Evolutionary conservation across 2,113 vertebrate species (phyloP), one percentile per base, ranked within the genome.

Genomic region (Poicephalus meyeri): DNA sequence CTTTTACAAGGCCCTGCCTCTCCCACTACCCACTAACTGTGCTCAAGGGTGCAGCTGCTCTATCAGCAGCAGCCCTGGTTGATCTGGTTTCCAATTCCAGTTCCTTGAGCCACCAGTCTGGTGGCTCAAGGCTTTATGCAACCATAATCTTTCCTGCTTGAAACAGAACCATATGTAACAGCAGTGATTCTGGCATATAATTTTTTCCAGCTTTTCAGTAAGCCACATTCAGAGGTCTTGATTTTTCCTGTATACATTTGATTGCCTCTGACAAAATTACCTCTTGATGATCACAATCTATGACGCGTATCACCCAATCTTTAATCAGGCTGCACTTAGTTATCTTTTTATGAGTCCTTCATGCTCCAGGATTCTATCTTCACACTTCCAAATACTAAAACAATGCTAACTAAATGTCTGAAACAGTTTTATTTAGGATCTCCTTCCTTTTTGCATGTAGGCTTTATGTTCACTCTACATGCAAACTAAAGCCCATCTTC

Each of bases 161-260:
- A 15, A 90, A 35, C 16, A 49, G 72, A 19, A 26, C 16, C 0
- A 0, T 24, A 16, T 2, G 1, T 49, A 66, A 41, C 33, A 83
- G 33, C 44, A 79, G 7, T 16, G 28, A 76, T 18, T 13, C 11
- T 25, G 17, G 19, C 29, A 89, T 35, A 35, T 37, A 63, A 6
- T 35, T 73, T 72, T 73, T 49, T 61, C n/a, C 18, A 78, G 10
- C 1, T 18, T 79, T 88, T 65, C 49, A 19, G 39, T 50, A 83
- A n/a, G 7, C 35, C 16, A 16, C 12, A 23, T 24, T 55, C 23
- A 64, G 24, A 69, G 15, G 18, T 7, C 25, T 46, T 76, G 25
- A 80, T 24, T 76, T 83, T 80, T 63, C 29, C 33, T 52, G 14
- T 21, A 18, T 3, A 13, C 3, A 10, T 31, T 41, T 65, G 25